A percentile compares a stretch with the other conserved stretches of the same genome.
Evolutionary conservation across 2,888 invertebrate species (phyloP).

Genomic region (Orthosia cruda): DNA sequence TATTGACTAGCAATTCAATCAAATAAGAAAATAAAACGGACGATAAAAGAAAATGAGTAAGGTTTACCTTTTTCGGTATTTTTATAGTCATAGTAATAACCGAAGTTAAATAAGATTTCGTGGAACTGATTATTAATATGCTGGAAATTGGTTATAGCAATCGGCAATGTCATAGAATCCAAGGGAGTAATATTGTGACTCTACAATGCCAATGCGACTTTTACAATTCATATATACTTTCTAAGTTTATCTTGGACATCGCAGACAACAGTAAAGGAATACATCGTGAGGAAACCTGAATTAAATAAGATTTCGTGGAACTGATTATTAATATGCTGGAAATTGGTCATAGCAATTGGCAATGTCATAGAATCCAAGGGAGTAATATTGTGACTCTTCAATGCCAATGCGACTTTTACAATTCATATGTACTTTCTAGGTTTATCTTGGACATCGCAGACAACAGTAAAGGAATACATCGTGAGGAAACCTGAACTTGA

Average conservation of each 20-base stretch:
- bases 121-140: slow-evolving; percentile 7
- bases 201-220: too few species aligned
- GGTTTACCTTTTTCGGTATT: slow-evolving; percentile 8
- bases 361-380: background rate
- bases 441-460: too few species aligned
- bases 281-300: too few species aligned
- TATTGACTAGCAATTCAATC: slow-evolving; percentile 45
- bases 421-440: too few species aligned
- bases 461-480: too few species aligned
- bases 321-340: too few species aligned
- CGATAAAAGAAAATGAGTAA: slow-evolving; percentile 34
- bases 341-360: background rate
- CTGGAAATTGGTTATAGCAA: background rate
- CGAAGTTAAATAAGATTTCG: slow-evolving; percentile 22
- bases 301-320: too few species aligned
- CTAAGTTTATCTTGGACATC: too few species aligned
- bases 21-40: slow-evolving; percentile 45
- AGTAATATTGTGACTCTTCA: background rate
- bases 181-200: background rate
- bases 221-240: too few species aligned
- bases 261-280: too few species aligned
- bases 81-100: slow-evolving; percentile 16
- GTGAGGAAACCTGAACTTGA: too few species aligned
- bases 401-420: too few species aligned
- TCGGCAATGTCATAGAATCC: background rate